Base-by-base conservation (phyloP, 1,140 invertebrate species). In the Dolichoris vasculosae region DNA sequence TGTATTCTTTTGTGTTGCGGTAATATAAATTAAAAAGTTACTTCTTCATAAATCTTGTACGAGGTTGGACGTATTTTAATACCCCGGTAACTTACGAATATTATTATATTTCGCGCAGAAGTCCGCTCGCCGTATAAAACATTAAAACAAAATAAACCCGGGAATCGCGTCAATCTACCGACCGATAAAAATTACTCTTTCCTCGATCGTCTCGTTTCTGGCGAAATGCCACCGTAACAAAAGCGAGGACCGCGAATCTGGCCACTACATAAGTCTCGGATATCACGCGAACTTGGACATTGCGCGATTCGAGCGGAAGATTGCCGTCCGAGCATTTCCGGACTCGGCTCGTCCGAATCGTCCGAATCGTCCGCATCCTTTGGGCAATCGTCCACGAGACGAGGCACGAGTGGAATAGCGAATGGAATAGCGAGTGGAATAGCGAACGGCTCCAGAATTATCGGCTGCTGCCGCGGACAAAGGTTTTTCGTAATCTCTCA, bases 401-500 rank as follows among this genome's bases (percentile, higher is more conserved):
- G 3, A 1, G 55, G 55, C 55, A 59, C 55, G 23, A 59, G 9
- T 26, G 23, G 55, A 38, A 69, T n/a, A n/a, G n/a, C 30, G 79
- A 23, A 59, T n/a, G 30, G 51, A n/a, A n/a, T n/a, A n/a, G n/a
- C 55, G 23, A 59, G 9, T 26, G 23, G 55, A 38, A 69, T n/a
- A n/a, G n/a, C 30, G 79, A 23, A 59, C 59, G 63, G n/a, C 46
- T 38, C 17, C 69, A 3, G 73, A 51, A 76, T 76, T 55, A 84
- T 77, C 43, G 48, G 40, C 51, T 30, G 40, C 51, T 30, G 40
- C 38, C 63, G 30, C 75, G 75, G 82, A 84, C 82, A 78, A 82
- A 83, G 78, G 76, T 88, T 89, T 89, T 88, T 87, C 88, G 89
- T 91, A 90, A 90, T 90, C 88, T 88, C 89, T 88, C 88, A 82